phyloP scores from a whole-genome alignment of 2,113 vertebrate species.

The Cyphomyrus plagiostoma region DNA sequence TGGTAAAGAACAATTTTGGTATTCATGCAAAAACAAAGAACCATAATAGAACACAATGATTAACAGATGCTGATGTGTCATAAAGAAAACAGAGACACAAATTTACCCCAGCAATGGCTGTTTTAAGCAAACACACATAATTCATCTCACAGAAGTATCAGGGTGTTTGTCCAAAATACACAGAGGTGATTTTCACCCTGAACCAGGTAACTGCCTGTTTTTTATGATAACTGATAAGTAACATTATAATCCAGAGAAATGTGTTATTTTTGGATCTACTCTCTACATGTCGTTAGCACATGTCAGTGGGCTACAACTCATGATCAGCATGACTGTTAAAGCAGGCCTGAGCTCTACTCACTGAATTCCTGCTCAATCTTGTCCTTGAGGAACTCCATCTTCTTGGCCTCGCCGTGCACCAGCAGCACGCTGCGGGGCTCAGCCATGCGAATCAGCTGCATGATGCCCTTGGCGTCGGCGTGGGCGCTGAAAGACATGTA shows the following conservation, averaged over 20 bases:
- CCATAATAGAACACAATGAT: neutral
- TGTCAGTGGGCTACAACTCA: neutral
- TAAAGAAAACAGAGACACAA: neutral
- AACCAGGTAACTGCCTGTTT: neutral
- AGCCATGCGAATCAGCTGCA: slow-evolving; percentile 95
- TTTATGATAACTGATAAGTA: neutral
- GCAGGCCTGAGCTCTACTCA: slow-evolving; percentile 37
- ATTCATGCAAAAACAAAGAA: neutral
- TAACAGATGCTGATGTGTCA: neutral
- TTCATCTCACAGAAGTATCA: neutral
- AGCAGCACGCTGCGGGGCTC: slow-evolving; percentile 84
- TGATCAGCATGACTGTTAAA: neutral
- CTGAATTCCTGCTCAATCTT: slow-evolving; percentile 96
- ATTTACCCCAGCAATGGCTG: neutral
- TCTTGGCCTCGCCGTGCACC: slow-evolving; percentile 89
- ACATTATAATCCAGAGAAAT: neutral
- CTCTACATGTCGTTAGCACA: neutral
- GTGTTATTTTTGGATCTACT: neutral
- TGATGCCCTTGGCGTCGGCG: slow-evolving; percentile 93
- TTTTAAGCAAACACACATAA: neutral
- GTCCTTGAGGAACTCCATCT: slow-evolving; percentile 96
- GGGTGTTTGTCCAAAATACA: neutral
- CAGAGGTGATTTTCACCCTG: neutral
- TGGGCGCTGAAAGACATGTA: slow-evolving; percentile 99
- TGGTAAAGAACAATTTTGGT: slow-evolving; percentile 13